Percentiles rank a stretch among this genome's conserved stretches.
Conservation (phyloP, 2,797 vertebrate species). For the Pitangus sulphuratus region DNA sequence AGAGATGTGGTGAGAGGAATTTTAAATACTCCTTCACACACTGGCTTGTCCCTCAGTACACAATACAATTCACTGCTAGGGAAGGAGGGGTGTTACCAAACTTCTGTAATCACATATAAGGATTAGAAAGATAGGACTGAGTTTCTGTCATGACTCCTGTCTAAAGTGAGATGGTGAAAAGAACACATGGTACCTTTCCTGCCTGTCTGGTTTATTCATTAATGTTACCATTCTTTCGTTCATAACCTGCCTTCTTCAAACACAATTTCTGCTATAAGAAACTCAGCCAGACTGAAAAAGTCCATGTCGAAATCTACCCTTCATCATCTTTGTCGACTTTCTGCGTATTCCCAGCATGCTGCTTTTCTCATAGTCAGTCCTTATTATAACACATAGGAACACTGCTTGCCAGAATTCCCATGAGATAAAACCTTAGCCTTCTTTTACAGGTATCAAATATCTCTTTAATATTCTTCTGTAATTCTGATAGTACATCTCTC, state of each 20-base stretch:
- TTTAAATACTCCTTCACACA: background rate
- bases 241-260: constrained; percentile 31
- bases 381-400: background rate
- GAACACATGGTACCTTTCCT: background rate
- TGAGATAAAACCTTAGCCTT: background rate
- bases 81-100: background rate
- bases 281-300: background rate
- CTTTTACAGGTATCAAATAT: constrained; percentile 9
- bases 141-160: background rate
- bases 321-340: constrained; percentile 13
- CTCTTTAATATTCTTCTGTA: constrained; percentile 30
- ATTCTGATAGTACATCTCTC: background rate
- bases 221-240: background rate
- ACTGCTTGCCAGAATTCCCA: background rate
- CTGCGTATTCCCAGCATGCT: background rate
- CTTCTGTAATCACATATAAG: background rate
- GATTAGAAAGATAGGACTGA: background rate
- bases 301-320: constrained; percentile 30
- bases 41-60: background rate
- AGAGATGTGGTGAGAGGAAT: constrained; percentile 32
- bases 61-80: background rate
- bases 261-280: constrained; percentile 1
- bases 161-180: constrained; percentile 2
- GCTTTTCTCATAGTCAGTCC: background rate
- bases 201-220: constrained; percentile 2